Base-by-base conservation (phyloP, 1,140 invertebrate species). In the Pomacea maculata region DNA sequence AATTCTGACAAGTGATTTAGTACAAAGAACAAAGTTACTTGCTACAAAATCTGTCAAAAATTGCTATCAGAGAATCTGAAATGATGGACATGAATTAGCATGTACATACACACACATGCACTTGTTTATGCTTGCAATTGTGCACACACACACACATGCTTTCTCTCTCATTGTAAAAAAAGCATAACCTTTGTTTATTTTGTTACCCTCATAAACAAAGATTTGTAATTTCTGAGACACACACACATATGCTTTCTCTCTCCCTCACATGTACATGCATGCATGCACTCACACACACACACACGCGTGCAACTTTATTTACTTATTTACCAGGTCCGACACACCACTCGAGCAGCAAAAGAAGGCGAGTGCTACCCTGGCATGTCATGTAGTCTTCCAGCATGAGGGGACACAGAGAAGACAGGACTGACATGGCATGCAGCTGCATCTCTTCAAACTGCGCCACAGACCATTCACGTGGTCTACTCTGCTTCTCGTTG, bases 361-460 rank as follows among this genome's bases (percentile, higher is more conserved):
- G 85, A 4, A 92, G 82, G 12, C 91, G 84, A 10, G 90, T 92
- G 80, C 85, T 88, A 1, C 90, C 91, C 79, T 92, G 89, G 80
- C 88, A 91, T 11, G 84, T 88, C 88, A 92, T 91, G 82, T 90
- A 91, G 67, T 92, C 89, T 25, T 90, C 89, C n/a, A 89, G 75
- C 87, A 92, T 87, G 52, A 89, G 79, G 12, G 91, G 91, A 64
- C 87, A 87, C n/a, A 92, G 80, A 2, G 88, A 88, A 76, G 87
- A 88, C 65, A 92, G 81, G 70, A 87, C 87, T 1, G 88, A 82
- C 83, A 92, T 87, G 0, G 90, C 90, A 63, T 89, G 89, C 15
- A 92, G 89, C 82, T 92, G 91, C 11, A 92, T 80, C 80, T 92
- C 91, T 81, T 92, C 91, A 87, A 91, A 91, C 86, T 92, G 90